Percentiles rank a stretch among this genome's conserved stretches.
phyloP scores from a whole-genome alignment of 2,113 vertebrate species.

The Oreocharis arfaki region DNA sequence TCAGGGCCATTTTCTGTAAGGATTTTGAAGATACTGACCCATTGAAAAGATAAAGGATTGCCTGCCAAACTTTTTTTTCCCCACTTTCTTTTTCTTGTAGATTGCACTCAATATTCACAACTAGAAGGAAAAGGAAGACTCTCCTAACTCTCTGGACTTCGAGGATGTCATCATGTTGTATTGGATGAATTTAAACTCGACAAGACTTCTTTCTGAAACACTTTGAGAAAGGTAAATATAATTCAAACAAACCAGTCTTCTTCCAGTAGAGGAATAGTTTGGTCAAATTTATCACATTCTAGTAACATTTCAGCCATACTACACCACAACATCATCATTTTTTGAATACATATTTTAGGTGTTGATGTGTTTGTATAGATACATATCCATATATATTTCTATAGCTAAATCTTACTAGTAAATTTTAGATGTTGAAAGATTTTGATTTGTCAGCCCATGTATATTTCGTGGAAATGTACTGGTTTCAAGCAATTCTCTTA shows the following conservation, averaged over 20 bases:
- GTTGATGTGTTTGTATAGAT: not conserved
- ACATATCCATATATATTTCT: not conserved
- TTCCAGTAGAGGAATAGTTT: not conserved
- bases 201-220: not conserved
- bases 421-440: not conserved
- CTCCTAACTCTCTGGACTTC: not conserved
- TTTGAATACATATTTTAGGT: not conserved
- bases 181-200: slow-evolving; percentile 33
- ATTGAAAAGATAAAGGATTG: not conserved
- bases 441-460: not conserved
- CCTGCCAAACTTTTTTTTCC: not conserved
- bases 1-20: not conserved
- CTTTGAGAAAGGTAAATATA: not conserved
- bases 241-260: not conserved
- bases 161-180: not conserved
- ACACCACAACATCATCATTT: accelerated
- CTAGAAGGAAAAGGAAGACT: not conserved
- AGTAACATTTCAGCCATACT: not conserved
- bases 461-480: not conserved
- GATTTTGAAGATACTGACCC: not conserved
- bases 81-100: not conserved
- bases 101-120: not conserved
- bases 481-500: not conserved
- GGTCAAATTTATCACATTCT: not conserved
- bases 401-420: not conserved